phyloP scores from a whole-genome alignment of 53 echinoderm and acorn worm genomes.

The Pentamera pediparva region DNA sequence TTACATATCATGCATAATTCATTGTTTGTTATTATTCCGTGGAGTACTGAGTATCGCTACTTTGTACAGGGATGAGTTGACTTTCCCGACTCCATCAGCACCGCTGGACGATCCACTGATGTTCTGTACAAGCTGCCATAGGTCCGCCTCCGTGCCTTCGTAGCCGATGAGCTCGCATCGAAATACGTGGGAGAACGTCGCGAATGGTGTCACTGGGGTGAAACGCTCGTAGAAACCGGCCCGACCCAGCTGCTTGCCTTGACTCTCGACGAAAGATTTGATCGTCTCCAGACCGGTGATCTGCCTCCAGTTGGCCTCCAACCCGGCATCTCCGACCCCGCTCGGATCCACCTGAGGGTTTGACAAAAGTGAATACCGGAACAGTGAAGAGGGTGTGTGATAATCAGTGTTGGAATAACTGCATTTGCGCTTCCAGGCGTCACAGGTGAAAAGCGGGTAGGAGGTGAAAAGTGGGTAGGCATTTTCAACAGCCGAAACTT shows the following conservation, averaged over 20 bases:
- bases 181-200: slow-evolving; percentile 11
- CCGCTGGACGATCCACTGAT: not conserved
- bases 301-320: slow-evolving; percentile 11
- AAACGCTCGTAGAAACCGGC: slow-evolving; percentile 55
- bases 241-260: slow-evolving; percentile 26
- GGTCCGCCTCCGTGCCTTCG: slow-evolving; percentile 6
- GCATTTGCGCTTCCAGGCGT: too few species aligned
- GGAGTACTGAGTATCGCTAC: slow-evolving; percentile 15
- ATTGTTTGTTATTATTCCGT: slow-evolving; percentile 11
- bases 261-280: not conserved
- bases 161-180: slow-evolving; percentile 10
- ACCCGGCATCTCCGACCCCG: too few species aligned
- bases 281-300: slow-evolving; percentile 2
- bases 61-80: slow-evolving; percentile 23
- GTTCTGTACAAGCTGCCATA: slow-evolving; percentile 9
- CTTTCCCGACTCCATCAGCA: not conserved
- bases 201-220: slow-evolving; percentile 28
- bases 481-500: too few species aligned
- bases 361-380: too few species aligned
- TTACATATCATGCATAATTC: too few species aligned
- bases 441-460: too few species aligned
- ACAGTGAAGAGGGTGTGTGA: too few species aligned
- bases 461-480: too few species aligned
- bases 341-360: too few species aligned
- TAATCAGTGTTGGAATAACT: too few species aligned